Base-by-base conservation (phyloP, 2,888 invertebrate genomes). In the Dryomyza anilis region DNA sequence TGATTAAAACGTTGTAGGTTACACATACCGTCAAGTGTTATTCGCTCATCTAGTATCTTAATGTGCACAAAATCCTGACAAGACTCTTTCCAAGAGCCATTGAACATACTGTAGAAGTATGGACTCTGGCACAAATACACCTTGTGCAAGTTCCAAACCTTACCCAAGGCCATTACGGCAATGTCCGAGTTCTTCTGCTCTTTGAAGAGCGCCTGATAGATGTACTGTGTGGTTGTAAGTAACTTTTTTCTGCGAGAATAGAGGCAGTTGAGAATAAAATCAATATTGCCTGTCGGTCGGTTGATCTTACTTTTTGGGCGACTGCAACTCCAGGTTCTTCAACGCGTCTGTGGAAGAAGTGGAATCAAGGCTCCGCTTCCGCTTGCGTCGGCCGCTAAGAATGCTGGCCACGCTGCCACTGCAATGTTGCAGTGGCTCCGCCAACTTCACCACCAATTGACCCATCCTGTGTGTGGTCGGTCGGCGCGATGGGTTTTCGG, bases 91-190 rank as follows among this genome's bases (percentile, higher is more conserved):
- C 92, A 93, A 2, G 89, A 87, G 4, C 92, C 92, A 73, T 88
- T 89, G 80, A 92, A 92, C 92, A 93, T 92, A 74, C 91, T 90
- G 12, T 88, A 86, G 81, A 93, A 93, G 78, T 92, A 92, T 0
- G 90, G 89, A 76, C 91, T 91, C 86, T 93, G 92, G 73, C 89
- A 89, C 50, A 93, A 85, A 78, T 93, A 93, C 43, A 93, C 87
- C 83, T 90, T 91, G 79, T 93, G 93, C 46, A 93, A 83, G 73
- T 87, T 86, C 89, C 92, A 93, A 67, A 89, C 87, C 78, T 87
- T 87, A 25, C 89, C 89, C 61, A 92, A 80, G 56, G 92, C 91
- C 74, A 86, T 84, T 6, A 93, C 89, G 29, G 88, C 88, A 48
- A 93, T 86, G 79, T 93, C 93, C 56, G 91, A 91, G 73, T 89